Base-by-base conservation (phyloP, 2,888 invertebrate genomes). In the Rhagium mordax region DNA sequence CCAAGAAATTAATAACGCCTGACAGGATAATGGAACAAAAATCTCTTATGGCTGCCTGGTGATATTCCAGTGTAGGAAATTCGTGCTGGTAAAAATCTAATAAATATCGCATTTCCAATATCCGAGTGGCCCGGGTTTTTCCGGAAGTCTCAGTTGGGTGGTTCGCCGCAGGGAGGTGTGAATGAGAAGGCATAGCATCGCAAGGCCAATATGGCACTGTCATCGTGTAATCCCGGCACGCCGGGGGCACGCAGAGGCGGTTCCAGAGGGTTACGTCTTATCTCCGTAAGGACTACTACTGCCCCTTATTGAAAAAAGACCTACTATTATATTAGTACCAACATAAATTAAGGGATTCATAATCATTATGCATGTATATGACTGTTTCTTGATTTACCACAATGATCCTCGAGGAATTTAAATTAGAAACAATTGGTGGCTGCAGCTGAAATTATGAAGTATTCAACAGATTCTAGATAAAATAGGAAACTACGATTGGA, bases 51-150 rank as follows among this genome's bases (percentile, higher is more conserved):
- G 72, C 72, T 57, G 76, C 73, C 66, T 41, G 41, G 41, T 71
- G 61, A 51, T 69, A 67, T 70, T 71, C 71, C 53, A 55, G 33
- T 57, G 53, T 49, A 84, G 84, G 83, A 84, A 84, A 84, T 84
- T 84, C 83, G 81, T 77, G 80, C 81, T 81, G 81, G 83, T 84
- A 84, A 84, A 84, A 84, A 84, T 84, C 84, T 84, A 85, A 85
- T 85, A 86, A 85, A 85, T 85, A 86, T 85, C 85, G 78, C 82
- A 85, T 85, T 85, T 85, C 84, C 86, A 85, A 85, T 85, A 86
- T 86, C 86, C 86, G 85, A 80, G 79, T 78, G 79, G 80, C 75
- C 80, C 76, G 78, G 74, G 73, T 78, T 82, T 81, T 79, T 78
- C 81, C 83, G 83, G 83, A 83, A 81, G 80, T 81, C 77, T 73